Percentiles rank a stretch among this genome's conserved stretches.
Evolutionary conservation across 2,888 invertebrate species (phyloP).

Genomic region (Diadegma fenestrale): DNA sequence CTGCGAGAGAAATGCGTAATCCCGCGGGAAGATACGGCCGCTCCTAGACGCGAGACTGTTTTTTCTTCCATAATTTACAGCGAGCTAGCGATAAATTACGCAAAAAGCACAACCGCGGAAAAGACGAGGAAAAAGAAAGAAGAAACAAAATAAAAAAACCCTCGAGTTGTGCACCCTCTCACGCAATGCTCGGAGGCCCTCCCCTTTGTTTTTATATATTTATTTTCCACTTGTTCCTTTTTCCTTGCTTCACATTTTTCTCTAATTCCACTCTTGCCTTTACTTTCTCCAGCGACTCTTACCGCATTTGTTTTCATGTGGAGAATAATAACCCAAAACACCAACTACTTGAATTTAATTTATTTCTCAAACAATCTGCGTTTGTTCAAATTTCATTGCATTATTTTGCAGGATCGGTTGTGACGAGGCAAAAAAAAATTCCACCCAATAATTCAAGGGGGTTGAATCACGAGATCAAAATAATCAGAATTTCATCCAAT

Average conservation of each 20-base stretch:
- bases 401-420: slow-evolving; percentile 27
- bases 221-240: slow-evolving; percentile 21
- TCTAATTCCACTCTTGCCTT: slow-evolving; percentile 52
- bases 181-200: slow-evolving; percentile 38
- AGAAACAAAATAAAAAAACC: slow-evolving; percentile 32
- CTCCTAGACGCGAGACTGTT: slow-evolving; percentile 24
- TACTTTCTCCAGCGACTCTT: slow-evolving; percentile 10
- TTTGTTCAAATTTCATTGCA: slow-evolving; percentile 31
- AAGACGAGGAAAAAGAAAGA: slow-evolving; percentile 37
- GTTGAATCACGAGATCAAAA: too few species aligned
- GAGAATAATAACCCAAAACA: slow-evolving; percentile 29
- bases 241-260: slow-evolving; percentile 29
- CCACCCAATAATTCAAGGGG: background rate
- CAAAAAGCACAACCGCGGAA: slow-evolving; percentile 52
- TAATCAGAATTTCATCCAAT: too few species aligned
- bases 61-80: slow-evolving; percentile 56
- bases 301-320: slow-evolving; percentile 11
- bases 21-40: slow-evolving; percentile 43
- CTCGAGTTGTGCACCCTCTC: slow-evolving; percentile 2
- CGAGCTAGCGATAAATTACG: slow-evolving; percentile 57
- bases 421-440: background rate
- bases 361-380: slow-evolving; percentile 12
- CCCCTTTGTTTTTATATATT: slow-evolving; percentile 30
- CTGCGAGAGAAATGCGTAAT: slow-evolving; percentile 32
- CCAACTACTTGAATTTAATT: slow-evolving; percentile 34